Conservation (phyloP, 2,113 vertebrate genomes). For the Sula dactylatra region DNA sequence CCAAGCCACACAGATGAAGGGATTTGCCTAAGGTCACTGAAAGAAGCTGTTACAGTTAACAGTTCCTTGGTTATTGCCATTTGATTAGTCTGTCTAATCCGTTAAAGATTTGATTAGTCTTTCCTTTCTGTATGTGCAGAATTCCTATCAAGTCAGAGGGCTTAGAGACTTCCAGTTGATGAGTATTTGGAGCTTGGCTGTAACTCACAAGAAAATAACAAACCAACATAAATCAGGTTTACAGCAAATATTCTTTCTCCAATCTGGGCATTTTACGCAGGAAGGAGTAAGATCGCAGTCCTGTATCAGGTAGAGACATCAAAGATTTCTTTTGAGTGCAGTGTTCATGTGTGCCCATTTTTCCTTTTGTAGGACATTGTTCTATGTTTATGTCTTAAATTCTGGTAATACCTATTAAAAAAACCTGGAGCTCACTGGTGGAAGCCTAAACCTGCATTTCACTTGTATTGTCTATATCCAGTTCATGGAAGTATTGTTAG, state of each 20-base stretch:
- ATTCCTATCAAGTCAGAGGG: neutral
- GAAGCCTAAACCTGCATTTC: neutral
- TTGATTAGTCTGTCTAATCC: neutral
- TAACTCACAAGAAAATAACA: neutral
- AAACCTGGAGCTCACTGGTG: neutral
- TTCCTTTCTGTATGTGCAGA: neutral
- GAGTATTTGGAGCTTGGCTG: neutral
- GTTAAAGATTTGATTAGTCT: neutral
- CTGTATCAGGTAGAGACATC: neutral
- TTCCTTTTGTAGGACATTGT: neutral
- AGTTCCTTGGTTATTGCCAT: neutral
- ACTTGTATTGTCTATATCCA: neutral
- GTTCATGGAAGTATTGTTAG: neutral
- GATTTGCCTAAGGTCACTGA: neutral
- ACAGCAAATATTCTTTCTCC: neutral
- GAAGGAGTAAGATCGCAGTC: neutral
- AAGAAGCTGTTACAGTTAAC: neutral
- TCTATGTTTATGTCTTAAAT: neutral
- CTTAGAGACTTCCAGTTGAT: neutral
- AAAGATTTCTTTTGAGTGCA: neutral
- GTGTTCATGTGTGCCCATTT: neutral
- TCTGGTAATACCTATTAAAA: neutral
- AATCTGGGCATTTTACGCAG: neutral
- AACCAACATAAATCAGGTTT: neutral
- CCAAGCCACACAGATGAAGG: neutral